Evolutionary conservation across 2,888 invertebrate species (phyloP), one percentile per base, ranked within the genome.

Genomic region (Ecliptopera silaceata): DNA sequence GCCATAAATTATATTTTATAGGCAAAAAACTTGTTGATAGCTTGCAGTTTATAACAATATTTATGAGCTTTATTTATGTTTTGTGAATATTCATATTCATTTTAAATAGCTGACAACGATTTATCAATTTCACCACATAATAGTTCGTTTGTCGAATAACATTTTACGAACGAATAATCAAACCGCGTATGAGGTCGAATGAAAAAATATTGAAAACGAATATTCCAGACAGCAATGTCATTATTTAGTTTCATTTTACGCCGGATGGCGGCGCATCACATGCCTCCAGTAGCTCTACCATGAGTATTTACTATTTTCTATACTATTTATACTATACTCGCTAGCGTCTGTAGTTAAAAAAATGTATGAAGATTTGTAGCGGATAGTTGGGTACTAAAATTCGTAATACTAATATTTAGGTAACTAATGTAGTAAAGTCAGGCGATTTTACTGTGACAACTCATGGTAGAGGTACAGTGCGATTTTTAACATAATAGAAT

Each of bases 401-500:
- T n/a, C n/a, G n/a, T n/a, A n/a, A n/a, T n/a, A n/a, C n/a, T n/a
- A n/a, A n/a, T n/a, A n/a, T n/a, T n/a, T n/a, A n/a, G n/a, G n/a
- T n/a, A n/a, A n/a, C n/a, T n/a, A n/a, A n/a, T n/a, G n/a, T n/a
- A n/a, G n/a, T n/a, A n/a, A n/a, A n/a, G n/a, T n/a, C n/a, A n/a
- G n/a, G n/a, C n/a, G n/a, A n/a, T n/a, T n/a, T n/a, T n/a, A n/a
- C n/a, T n/a, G n/a, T n/a, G n/a, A n/a, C n/a, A n/a, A n/a, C n/a
- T n/a, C n/a, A n/a, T n/a, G n/a, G n/a, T n/a, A n/a, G n/a, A n/a
- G n/a, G n/a, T n/a, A n/a, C n/a, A n/a, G n/a, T n/a, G n/a, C n/a
- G n/a, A 59, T 63, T 59, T 63, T 68, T 66, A 58, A 65, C 61
- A 66, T 56, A 57, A 63, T 59, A 59, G 47, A 58, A 41, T 61